These are phyloP conservation scores for Clupea harengus DNA, from an alignment of 2,113 vertebrate species.

Conservation along the genomic window DNA sequence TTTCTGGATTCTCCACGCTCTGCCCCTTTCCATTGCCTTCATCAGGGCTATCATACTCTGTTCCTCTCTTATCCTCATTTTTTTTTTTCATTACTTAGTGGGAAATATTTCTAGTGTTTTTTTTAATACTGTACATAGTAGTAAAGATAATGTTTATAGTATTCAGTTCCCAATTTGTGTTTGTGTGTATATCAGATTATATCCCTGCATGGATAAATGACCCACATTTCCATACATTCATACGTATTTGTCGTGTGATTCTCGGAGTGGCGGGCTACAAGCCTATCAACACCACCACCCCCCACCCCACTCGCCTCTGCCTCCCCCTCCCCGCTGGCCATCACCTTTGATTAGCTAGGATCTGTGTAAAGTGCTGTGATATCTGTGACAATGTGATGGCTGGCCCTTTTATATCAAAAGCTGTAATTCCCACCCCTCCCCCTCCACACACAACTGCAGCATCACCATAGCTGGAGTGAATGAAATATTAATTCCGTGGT, in stretches of 20 bases:
- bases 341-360: background rate
- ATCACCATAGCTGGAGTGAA: background rate
- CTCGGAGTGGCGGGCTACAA: background rate
- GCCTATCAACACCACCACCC: background rate
- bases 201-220: background rate
- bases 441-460: background rate
- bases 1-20: background rate
- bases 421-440: constrained; percentile 9
- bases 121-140: background rate
- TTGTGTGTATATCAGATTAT: background rate
- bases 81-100: too few relatives aligned
- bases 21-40: background rate
- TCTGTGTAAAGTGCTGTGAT: background rate
- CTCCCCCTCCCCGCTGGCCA: background rate
- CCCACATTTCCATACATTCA: background rate
- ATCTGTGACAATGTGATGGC: background rate
- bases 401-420: background rate
- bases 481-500: constrained; percentile 6
- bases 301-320: too few relatives aligned
- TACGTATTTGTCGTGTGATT: background rate
- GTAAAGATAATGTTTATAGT: background rate
- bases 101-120: too few relatives aligned
- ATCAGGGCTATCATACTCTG: background rate
- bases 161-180: background rate
- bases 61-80: background rate